phyloP scores from a whole-genome alignment of 2,113 vertebrate species.

The Mastomys natalensis region DNA sequence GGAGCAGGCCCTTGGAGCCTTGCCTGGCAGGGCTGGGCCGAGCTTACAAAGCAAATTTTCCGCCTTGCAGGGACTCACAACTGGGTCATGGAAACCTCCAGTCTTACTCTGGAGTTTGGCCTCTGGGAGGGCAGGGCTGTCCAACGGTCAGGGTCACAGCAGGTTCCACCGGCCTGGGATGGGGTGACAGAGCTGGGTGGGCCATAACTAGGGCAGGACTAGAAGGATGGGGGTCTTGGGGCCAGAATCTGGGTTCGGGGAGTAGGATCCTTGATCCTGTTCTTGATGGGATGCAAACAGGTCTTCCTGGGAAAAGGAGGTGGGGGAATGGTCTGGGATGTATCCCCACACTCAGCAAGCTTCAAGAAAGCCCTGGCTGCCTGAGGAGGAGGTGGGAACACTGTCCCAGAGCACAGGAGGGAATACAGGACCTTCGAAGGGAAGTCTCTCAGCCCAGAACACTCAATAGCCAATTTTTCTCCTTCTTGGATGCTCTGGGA shows the following conservation, averaged over 20 bases:
- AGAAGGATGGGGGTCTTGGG: background rate
- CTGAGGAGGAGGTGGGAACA: background rate
- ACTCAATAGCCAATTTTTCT: background rate
- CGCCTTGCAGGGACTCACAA: background rate
- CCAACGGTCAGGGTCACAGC: background rate
- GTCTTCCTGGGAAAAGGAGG: background rate
- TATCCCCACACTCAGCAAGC: fast-evolving
- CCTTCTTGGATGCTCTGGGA: background rate
- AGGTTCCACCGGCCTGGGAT: background rate
- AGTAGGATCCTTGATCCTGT: no score
- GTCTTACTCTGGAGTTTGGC: background rate
- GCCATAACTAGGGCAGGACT: background rate
- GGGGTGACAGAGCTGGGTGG: background rate
- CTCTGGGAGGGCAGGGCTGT: background rate
- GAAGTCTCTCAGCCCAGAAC: background rate
- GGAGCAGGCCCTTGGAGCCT: background rate
- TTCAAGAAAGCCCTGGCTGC: background rate
- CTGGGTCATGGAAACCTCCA: slow-evolving; percentile 18
- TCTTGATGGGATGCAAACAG: no score
- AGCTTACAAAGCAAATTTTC: slow-evolving; percentile 44
- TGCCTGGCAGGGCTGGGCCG: background rate
- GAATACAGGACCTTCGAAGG: background rate
- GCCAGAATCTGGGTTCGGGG: background rate
- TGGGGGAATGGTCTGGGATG: background rate
- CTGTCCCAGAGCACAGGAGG: no score